A percentile compares a stretch with the other conserved stretches of the same genome.
Conservation (phyloP, 1,140 invertebrate species). For the Trichonephila clavata region DNA sequence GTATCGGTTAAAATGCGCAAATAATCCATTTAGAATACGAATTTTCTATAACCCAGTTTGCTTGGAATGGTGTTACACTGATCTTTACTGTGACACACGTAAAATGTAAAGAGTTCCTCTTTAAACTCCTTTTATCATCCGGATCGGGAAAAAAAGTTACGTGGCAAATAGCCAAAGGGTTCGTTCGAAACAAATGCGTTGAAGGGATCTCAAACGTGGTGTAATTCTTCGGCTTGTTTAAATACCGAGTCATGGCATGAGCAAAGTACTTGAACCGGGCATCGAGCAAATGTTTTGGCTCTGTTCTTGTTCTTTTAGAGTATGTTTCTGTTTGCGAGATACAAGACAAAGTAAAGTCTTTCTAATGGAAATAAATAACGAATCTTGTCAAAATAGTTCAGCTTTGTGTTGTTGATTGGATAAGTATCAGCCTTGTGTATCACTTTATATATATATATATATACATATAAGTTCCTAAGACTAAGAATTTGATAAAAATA, state of each 20-base stretch:
- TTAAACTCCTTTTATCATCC: conserved; percentile 53
- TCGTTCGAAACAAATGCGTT: conserved; percentile 46
- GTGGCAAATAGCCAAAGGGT: conserved; percentile 69
- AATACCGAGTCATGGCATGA: conserved; percentile 44
- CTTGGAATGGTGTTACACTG: background rate
- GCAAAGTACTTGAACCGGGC: conserved; percentile 69
- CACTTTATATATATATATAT: background rate
- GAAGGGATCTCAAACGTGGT: conserved; percentile 52
- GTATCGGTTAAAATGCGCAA: conserved; percentile 23
- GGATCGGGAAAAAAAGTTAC: background rate
- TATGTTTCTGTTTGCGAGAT: conserved; percentile 36
- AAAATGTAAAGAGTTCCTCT: conserved; percentile 25
- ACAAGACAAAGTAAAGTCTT: conserved; percentile 24
- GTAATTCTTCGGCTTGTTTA: conserved; percentile 70
- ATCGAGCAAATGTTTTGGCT: conserved; percentile 65
- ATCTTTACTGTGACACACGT: background rate
- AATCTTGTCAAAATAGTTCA: conserved; percentile 25
- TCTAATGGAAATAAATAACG: conserved; percentile 61
- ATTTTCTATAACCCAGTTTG: conserved; percentile 26
- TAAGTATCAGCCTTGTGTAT: background rate
- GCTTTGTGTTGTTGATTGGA: conserved; percentile 4
- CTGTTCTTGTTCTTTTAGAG: conserved; percentile 53
- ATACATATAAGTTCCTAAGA: no score
- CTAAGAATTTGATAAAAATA: no score
- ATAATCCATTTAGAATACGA: conserved; percentile 5